These are phyloP conservation scores for Atta cephalotes DNA, from an alignment of 1,140 invertebrate species.

Conservation along the genomic window DNA sequence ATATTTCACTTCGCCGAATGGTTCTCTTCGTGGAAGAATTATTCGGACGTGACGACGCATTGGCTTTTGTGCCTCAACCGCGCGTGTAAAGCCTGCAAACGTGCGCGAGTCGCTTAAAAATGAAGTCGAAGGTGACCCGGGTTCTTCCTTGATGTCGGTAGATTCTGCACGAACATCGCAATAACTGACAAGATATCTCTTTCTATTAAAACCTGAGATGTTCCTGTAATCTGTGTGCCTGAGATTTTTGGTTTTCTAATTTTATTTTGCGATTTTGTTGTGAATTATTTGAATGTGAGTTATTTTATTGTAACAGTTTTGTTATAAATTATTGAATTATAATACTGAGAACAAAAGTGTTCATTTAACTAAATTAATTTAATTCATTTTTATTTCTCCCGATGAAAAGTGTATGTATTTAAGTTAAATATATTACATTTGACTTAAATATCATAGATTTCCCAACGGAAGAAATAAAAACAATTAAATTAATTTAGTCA, in stretches of 20 bases:
- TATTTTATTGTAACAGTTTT: too few relatives aligned
- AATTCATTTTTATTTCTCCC: too few relatives aligned
- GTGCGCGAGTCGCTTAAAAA: slow-evolving; percentile 31
- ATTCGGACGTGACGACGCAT: slow-evolving; percentile 13
- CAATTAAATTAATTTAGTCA: too few relatives aligned
- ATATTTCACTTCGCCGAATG: slow-evolving; percentile 12
- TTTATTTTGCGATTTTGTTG: not conserved
- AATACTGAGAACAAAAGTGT: too few relatives aligned
- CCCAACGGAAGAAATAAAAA: too few relatives aligned
- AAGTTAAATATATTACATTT: too few relatives aligned
- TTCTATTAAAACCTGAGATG: not conserved
- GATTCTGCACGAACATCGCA: slow-evolving; percentile 1
- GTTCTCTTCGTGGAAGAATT: slow-evolving; percentile 9
- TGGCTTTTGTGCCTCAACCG: slow-evolving; percentile 22
- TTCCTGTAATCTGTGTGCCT: not conserved
- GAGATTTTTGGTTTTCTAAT: not conserved
- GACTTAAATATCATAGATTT: too few relatives aligned
- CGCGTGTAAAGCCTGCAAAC: slow-evolving; percentile 1
- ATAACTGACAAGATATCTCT: not conserved
- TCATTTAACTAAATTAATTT: too few relatives aligned
- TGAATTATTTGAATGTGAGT: not conserved
- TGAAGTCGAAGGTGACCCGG: slow-evolving; percentile 42
- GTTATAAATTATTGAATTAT: too few relatives aligned
- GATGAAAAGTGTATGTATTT: too few relatives aligned
- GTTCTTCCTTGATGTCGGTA: not conserved